Evolutionary conservation across 2,797 vertebrate genomes (phyloP).

Genomic region (Gallirallus australis): DNA sequence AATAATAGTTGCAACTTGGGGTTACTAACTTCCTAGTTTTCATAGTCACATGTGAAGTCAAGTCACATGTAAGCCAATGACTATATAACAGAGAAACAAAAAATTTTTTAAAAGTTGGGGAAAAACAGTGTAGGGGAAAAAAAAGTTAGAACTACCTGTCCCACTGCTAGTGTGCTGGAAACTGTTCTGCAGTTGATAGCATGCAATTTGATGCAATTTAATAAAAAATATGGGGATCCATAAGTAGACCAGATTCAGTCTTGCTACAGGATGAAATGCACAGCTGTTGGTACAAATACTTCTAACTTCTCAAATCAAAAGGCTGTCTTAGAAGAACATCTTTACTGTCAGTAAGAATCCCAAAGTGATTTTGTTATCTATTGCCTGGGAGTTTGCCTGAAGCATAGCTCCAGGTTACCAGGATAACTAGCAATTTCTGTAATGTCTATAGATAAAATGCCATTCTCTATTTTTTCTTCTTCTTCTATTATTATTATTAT

Average conservation of each 20-base stretch:
- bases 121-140: background rate
- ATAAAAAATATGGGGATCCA: background rate
- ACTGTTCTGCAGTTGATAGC: background rate
- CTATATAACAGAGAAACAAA: background rate
- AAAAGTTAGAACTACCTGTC: background rate
- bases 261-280: background rate
- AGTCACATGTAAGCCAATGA: background rate
- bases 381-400: background rate
- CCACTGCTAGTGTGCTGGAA: background rate
- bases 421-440: background rate
- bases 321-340: background rate
- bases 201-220: background rate
- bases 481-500: no score
- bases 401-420: background rate
- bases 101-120: fast-evolving
- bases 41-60: background rate
- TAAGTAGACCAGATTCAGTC: background rate
- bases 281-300: background rate
- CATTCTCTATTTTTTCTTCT: background rate
- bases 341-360: background rate
- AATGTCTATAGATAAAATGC: background rate
- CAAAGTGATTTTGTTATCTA: background rate
- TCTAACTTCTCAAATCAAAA: conserved; percentile 17
- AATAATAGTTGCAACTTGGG: background rate
- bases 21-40: background rate